Evolutionary conservation across 2,888 invertebrate genomes (phyloP), one percentile per base, ranked within the genome.

Genomic region (Drosophila macrospina): DNA sequence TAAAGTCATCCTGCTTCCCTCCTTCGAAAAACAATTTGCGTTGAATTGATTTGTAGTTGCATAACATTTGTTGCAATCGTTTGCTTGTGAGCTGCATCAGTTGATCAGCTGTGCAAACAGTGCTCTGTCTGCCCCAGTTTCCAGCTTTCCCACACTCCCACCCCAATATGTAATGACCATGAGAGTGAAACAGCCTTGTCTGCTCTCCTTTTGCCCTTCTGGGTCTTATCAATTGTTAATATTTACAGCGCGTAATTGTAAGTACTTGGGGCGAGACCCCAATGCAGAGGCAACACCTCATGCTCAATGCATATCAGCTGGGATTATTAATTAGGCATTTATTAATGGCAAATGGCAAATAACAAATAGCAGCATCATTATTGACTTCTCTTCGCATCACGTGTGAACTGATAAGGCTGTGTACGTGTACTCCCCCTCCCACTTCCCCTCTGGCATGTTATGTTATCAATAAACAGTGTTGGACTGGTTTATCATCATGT

Each of bases 161-260:
- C 41, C 47, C 48, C 57, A 50, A n/a, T 52, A 28, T 10, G 45
- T 52, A 24, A 41, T 54, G 56, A 8, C 45, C 52, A 28, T 66
- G 51, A 54, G 37, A 47, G 5, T 20, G 1, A 15, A 48, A 15
- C 37, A 71, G 52, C 54, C 47, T 62, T 45, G 41, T 57, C 36
- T 20, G 4, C 8, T 39, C 20, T 34, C 41, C 10, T 20, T 20
- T 3, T 20, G 20, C 20, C 20, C 20, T 20, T 1, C 1, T 2
- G 20, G 20, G 20, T 1, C 20, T 7, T 76, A 76, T 76, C 76
- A 61, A 60, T 32, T 67, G 71, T 63, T 68, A 41, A 73, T 76
- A 73, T 76, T 76, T 69, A 62, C 73, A 76, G 68, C 60, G 56
- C 41, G 37, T 76, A 76, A 74, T 71, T 74, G 66, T 50, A 55